These are phyloP conservation scores for Drosophila parabipectinata DNA, from an alignment of 1,140 invertebrate genomes.

Conservation along the genomic window DNA sequence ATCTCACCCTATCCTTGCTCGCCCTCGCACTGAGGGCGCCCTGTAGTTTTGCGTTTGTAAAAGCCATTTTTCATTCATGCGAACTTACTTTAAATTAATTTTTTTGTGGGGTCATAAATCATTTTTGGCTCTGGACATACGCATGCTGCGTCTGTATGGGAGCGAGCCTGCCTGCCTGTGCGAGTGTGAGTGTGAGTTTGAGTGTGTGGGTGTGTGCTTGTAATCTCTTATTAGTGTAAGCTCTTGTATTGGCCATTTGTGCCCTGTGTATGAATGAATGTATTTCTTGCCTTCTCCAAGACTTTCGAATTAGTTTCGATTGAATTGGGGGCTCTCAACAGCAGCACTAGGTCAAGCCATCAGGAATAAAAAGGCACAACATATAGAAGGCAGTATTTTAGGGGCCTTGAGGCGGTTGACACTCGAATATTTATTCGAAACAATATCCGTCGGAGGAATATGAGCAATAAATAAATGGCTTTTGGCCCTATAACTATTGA, in stretches of 20 bases:
- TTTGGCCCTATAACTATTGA: not conserved
- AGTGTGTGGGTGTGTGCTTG: constrained; percentile 8
- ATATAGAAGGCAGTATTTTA: not conserved
- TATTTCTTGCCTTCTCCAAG: constrained; percentile 25
- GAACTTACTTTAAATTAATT: constrained; percentile 84
- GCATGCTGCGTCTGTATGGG: constrained; percentile 40
- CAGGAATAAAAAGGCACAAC: not conserved
- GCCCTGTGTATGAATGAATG: constrained; percentile 65
- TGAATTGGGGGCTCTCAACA: constrained; percentile 21
- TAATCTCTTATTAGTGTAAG: constrained; percentile 14
- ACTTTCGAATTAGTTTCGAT: constrained; percentile 51
- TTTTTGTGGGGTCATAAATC: constrained; percentile 82
- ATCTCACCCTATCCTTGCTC: not conserved
- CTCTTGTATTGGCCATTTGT: constrained; percentile 31
- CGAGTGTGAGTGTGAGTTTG: not conserved
- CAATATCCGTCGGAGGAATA: not conserved
- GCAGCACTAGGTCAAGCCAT: constrained; percentile 45
- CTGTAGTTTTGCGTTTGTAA: constrained; percentile 80
- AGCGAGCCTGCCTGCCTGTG: constrained; percentile 3
- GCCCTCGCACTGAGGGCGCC: constrained; percentile 34
- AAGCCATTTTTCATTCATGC: constrained; percentile 84
- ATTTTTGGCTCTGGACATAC: constrained; percentile 76
- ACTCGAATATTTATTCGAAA: not conserved
- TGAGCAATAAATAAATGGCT: not conserved
- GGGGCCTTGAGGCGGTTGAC: not conserved